phyloP scores from a whole-genome alignment of 2,797 vertebrate genomes.

The Phalanger gymnotis region DNA sequence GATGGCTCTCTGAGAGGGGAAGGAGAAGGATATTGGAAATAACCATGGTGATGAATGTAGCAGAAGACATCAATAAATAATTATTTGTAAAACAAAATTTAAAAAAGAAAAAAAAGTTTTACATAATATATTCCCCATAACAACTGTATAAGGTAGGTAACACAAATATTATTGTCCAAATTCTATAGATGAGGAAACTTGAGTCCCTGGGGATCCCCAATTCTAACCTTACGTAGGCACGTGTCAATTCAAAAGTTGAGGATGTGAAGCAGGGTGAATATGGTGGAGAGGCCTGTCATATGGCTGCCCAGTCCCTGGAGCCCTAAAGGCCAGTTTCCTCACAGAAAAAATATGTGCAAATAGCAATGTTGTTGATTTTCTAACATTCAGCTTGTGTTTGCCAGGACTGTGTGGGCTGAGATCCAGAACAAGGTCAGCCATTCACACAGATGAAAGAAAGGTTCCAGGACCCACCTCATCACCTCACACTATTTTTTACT shows the following conservation, averaged over 20 bases:
- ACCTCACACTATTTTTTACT: background rate
- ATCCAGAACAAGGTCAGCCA: no score
- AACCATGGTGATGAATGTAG: no score
- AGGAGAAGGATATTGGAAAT: no score
- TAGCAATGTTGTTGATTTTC: background rate
- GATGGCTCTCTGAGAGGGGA: no score
- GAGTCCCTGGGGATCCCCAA: background rate
- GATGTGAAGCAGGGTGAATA: background rate
- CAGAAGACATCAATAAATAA: no score
- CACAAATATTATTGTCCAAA: background rate
- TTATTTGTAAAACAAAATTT: background rate
- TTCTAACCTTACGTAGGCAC: background rate
- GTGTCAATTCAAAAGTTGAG: background rate
- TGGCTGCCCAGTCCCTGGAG: background rate
- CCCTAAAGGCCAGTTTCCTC: background rate
- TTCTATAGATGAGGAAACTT: background rate
- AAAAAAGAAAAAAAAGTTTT: background rate
- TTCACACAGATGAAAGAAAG: no score
- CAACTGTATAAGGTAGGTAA: background rate
- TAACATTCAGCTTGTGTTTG: no score
- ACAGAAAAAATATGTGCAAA: background rate
- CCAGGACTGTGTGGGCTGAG: no score
- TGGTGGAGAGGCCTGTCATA: background rate
- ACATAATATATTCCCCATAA: background rate
- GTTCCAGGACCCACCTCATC: background rate